Evolutionary conservation across 2,888 invertebrate genomes (phyloP).

Genomic region (Resseliella maxima): DNA sequence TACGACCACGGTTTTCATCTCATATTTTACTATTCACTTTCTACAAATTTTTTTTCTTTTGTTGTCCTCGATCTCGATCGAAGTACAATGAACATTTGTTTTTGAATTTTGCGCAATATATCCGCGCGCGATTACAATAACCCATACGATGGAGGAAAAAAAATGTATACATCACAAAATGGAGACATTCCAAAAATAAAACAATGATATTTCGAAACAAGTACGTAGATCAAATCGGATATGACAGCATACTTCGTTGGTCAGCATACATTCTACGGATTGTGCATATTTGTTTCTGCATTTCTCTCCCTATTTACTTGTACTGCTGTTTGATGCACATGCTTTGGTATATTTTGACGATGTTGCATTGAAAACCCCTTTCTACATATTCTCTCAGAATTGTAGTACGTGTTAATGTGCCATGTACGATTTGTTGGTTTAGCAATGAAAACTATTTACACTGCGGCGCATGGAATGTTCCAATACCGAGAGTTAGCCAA

Average conservation of each 20-base stretch:
- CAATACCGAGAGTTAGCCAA: background rate
- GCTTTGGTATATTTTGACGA: background rate
- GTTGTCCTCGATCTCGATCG: background rate
- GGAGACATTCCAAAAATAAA: constrained; percentile 51
- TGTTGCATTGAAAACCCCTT: constrained; percentile 19
- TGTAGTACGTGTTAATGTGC: constrained; percentile 22
- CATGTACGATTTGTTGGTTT: constrained; percentile 44
- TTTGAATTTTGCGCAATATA: background rate
- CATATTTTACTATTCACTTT: background rate
- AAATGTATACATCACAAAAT: background rate
- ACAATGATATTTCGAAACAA: constrained; percentile 37
- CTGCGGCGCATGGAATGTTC: constrained; percentile 31
- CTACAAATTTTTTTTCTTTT: background rate
- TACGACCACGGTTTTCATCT: constrained; percentile 24
- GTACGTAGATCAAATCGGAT: constrained; percentile 53
- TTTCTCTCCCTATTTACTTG: background rate
- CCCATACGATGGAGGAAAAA: background rate
- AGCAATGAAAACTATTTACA: constrained; percentile 50
- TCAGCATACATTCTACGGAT: constrained; percentile 22
- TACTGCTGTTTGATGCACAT: background rate
- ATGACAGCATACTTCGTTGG: constrained; percentile 47
- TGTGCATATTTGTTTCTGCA: constrained; percentile 51
- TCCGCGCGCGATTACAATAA: background rate
- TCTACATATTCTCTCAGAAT: background rate
- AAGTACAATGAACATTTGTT: constrained; percentile 8